A percentile compares a stretch with the other conserved stretches of the same genome.
Conservation (phyloP, 2,113 vertebrate genomes). For the Labeo catla region DNA sequence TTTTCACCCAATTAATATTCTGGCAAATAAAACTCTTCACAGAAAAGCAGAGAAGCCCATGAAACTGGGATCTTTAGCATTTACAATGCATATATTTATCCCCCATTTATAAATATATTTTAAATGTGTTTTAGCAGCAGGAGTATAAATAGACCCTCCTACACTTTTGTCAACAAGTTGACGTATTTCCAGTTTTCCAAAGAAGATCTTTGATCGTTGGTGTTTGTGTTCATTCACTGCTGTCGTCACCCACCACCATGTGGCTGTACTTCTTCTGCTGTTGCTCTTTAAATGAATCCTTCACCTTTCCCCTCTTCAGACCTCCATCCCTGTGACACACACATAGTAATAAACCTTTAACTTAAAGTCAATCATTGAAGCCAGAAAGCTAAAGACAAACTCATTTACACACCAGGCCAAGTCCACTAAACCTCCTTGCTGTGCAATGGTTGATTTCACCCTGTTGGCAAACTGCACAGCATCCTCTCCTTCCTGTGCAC, state of each 20-base stretch:
- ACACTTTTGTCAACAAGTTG: neutral
- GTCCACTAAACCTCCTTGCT: slow-evolving; percentile 90
- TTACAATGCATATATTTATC: neutral
- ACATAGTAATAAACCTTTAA: slow-evolving; percentile 25
- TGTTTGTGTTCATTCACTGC: slow-evolving; percentile 70
- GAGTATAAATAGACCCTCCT: neutral
- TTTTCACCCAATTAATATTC: neutral
- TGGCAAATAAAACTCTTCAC: neutral
- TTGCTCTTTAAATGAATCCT: slow-evolving; percentile 87
- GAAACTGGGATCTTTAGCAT: neutral
- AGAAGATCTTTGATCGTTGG: neutral
- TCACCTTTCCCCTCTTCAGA: slow-evolving; percentile 92
- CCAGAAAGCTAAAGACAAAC: neutral
- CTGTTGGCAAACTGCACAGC: slow-evolving; percentile 96
- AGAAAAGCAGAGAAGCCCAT: neutral
- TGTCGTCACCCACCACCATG: slow-evolving; percentile 87
- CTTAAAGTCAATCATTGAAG: neutral
- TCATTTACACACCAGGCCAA: slow-evolving; percentile 85
- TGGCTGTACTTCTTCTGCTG: slow-evolving; percentile 96
- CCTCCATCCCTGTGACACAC: slow-evolving; percentile 87
- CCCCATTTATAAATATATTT: neutral
- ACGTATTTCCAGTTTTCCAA: neutral
- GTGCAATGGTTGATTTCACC: slow-evolving; percentile 92
- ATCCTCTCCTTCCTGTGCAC: slow-evolving; percentile 86
- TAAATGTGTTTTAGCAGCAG: neutral